Evolutionary conservation across 2,888 invertebrate genomes (phyloP).

Genomic region (Nycteola revayana): DNA sequence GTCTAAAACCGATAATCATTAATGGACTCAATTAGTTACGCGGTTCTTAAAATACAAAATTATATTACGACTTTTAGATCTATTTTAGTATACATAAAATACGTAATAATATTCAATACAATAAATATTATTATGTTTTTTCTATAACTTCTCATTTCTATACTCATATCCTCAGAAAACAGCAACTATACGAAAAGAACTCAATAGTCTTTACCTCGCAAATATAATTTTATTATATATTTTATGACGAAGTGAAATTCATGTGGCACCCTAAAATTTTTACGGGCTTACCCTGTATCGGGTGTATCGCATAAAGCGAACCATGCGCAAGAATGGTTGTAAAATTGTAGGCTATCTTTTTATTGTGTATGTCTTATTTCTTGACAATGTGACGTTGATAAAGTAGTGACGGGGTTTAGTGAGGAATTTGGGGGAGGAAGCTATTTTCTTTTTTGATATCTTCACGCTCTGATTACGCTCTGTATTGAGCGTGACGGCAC

Average conservation of each 20-base stretch:
- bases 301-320: constrained; percentile 45
- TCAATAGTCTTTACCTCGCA: constrained; percentile 17
- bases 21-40: too few species aligned
- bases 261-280: constrained; percentile 53
- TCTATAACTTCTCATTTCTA: too few species aligned
- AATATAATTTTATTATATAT: constrained; percentile 31
- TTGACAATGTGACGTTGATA: constrained; percentile 19
- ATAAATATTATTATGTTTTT: too few species aligned
- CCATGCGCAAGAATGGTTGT: constrained; percentile 41
- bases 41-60: too few species aligned
- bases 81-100: too few species aligned
- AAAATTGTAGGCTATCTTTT: constrained; percentile 38
- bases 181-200: constrained; percentile 12
- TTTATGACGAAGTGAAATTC: constrained; percentile 31
- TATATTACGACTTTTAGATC: too few species aligned
- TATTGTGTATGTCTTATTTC: constrained; percentile 40
- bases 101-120: too few species aligned
- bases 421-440: constrained; percentile 7
- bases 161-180: constrained; percentile 5
- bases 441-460: constrained; percentile 19
- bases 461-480: constrained; percentile 19
- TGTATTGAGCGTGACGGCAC: too few species aligned
- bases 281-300: constrained; percentile 48
- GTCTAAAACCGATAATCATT: too few species aligned
- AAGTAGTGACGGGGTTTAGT: constrained; percentile 16